phyloP scores from a whole-genome alignment of 2,888 invertebrate genomes.

The Lepidocyrtinus sp. region DNA sequence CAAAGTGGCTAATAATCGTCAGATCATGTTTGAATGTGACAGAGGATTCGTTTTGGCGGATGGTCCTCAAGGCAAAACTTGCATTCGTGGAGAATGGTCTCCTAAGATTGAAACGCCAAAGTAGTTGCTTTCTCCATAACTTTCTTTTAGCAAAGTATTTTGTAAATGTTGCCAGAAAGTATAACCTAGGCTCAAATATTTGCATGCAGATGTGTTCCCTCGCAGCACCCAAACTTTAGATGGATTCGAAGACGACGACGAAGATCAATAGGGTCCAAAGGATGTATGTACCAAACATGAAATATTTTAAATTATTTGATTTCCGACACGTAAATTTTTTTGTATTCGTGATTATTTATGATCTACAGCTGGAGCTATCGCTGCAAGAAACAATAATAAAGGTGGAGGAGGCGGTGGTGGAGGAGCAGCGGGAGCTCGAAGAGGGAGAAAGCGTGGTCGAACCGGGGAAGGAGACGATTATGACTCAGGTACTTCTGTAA shows the following conservation, averaged over 20 bases:
- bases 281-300: conserved; percentile 31
- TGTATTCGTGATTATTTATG: background rate
- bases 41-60: conserved; percentile 89
- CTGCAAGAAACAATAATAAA: conserved; percentile 55
- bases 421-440: conserved; percentile 47
- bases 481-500: conserved; percentile 71
- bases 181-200: background rate
- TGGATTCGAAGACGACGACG: conserved; percentile 74
- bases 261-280: conserved; percentile 49
- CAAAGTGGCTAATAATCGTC: conserved; percentile 91
- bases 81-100: conserved; percentile 94
- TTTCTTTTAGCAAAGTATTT: too few relatives aligned
- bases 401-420: conserved; percentile 65
- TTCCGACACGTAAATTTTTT: background rate
- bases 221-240: conserved; percentile 88
- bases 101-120: conserved; percentile 83
- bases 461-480: conserved; percentile 70
- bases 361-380: conserved; percentile 53
- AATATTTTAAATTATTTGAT: background rate
- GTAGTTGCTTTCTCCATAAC: conserved; percentile 52
- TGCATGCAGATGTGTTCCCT: conserved; percentile 80
- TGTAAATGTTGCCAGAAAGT: background rate
- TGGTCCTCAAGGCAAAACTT: conserved; percentile 94
- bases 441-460: conserved; percentile 36
- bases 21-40: conserved; percentile 96